Conservation (phyloP, 2,888 invertebrate species). For the Chrysomela aeneicollis region DNA sequence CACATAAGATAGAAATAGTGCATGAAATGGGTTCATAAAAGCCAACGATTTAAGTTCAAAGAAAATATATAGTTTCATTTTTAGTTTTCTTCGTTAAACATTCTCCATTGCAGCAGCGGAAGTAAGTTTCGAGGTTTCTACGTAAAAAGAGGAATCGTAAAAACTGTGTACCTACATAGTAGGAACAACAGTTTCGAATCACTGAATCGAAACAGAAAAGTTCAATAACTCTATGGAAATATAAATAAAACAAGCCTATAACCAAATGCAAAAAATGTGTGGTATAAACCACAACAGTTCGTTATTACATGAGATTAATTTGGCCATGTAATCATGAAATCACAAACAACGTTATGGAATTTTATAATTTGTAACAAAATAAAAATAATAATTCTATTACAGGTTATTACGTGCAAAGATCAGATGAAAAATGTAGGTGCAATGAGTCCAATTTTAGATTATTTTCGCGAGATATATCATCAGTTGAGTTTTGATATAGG, state of each 20-base stretch:
- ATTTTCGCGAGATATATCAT: too few relatives aligned
- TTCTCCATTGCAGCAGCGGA: not conserved
- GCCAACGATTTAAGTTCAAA: too few relatives aligned
- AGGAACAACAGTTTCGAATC: conserved; percentile 20
- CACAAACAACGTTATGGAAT: conserved; percentile 16
- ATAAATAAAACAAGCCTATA: conserved; percentile 20
- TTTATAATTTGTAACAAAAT: not conserved
- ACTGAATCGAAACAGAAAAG: conserved; percentile 25
- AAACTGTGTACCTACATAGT: not conserved
- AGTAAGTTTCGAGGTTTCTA: not conserved
- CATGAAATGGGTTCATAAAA: too few relatives aligned
- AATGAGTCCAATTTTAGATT: too few relatives aligned
- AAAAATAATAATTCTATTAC: too few relatives aligned
- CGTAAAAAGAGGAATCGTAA: not conserved
- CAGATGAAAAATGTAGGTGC: too few relatives aligned
- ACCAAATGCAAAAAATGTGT: conserved; percentile 19
- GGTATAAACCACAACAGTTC: conserved; percentile 30
- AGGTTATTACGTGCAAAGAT: too few relatives aligned
- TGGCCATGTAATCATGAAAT: conserved; percentile 24
- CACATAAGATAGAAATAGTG: too few relatives aligned
- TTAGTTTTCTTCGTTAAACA: not conserved
- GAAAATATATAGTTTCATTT: too few relatives aligned
- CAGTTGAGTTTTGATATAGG: too few relatives aligned
- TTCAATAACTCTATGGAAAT: conserved; percentile 27
- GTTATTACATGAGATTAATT: conserved; percentile 35